Base-by-base conservation (phyloP, 2,888 invertebrate species). In the Parasteatoda lunata region DNA sequence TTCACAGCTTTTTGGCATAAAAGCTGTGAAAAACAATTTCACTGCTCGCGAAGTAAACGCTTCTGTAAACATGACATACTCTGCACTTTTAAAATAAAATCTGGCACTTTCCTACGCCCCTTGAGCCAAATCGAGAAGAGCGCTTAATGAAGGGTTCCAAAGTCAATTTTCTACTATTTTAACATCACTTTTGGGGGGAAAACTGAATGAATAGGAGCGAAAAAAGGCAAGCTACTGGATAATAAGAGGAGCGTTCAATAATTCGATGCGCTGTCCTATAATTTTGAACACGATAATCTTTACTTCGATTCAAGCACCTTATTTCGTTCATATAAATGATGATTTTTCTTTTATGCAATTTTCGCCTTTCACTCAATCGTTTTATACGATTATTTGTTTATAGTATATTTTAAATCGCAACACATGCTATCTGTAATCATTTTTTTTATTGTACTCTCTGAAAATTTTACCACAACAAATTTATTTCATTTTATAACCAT, bases 201-300 rank as follows among this genome's bases (percentile, higher is more conserved):
- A 13, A 59, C 59, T 7, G 59, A 4, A 4, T 6, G 70, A 47
- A 68, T n/a, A 13, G 51, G 65, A n/a, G 69, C 48, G 51, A 47
- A 30, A 64, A 59, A 59, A 8, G 54, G 51, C 54, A 48, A 49
- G 77, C 77, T 77, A 77, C 77, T 48, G 77, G 52, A 77, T 77
- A 77, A 77, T 77, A 52, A 30, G 45, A 64, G 47, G 45, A 66
- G 47, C 77, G 77, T 68, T 77, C 77, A 52, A 77, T 77, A 77
- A 68, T 68, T 68, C 68, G 52, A 49, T 11, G 52, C 45, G n/a
- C 51, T 45, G 51, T 68, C 68, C 77, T 77, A 45, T 77, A 68
- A 77, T 77, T 77, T 68, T 68, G 13, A 49, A 51, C 49, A 77
- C 77, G 77, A 77, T 77, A 77, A 77, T 68, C 52, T 68, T n/a